phyloP scores from a whole-genome alignment of 2,888 invertebrate genomes.

The Cactoblastis cactorum region DNA sequence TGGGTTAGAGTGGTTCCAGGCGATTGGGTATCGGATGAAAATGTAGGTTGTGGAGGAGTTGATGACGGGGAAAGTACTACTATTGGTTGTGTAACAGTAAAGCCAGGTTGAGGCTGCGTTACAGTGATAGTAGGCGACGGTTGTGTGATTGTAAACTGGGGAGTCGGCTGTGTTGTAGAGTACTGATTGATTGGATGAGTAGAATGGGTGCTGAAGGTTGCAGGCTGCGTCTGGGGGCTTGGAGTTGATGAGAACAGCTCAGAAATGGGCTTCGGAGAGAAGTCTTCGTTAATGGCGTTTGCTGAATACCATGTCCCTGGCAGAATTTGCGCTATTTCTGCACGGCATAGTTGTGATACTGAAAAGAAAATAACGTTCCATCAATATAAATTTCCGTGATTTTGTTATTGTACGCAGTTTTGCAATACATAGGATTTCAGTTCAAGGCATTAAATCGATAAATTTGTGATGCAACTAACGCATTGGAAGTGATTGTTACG shows the following conservation, averaged over 20 bases:
- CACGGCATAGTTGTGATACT: constrained; percentile 71
- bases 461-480: not conserved
- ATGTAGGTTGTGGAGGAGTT: not conserved
- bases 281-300: constrained; percentile 61
- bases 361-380: constrained; percentile 31
- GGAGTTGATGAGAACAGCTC: constrained; percentile 63
- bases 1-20: not conserved
- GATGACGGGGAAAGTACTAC: constrained; percentile 16
- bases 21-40: not conserved
- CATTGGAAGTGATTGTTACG: not conserved
- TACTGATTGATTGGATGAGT: not conserved
- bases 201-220: constrained; percentile 25
- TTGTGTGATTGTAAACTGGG: not conserved
- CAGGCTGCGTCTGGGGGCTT: constrained; percentile 39
- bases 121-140: not conserved
- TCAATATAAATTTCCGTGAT: not conserved
- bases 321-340: constrained; percentile 47
- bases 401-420: no score
- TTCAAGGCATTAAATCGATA: not conserved
- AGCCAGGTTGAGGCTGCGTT: constrained; percentile 1
- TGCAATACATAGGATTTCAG: no score
- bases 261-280: constrained; percentile 59
- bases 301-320: constrained; percentile 64
- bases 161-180: not conserved
- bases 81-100: constrained; percentile 21